A percentile compares a stretch with the other conserved stretches of the same genome.
These are phyloP conservation scores for Trinectes maculatus DNA, from an alignment of 2,113 vertebrate species.

Conservation along the genomic window DNA sequence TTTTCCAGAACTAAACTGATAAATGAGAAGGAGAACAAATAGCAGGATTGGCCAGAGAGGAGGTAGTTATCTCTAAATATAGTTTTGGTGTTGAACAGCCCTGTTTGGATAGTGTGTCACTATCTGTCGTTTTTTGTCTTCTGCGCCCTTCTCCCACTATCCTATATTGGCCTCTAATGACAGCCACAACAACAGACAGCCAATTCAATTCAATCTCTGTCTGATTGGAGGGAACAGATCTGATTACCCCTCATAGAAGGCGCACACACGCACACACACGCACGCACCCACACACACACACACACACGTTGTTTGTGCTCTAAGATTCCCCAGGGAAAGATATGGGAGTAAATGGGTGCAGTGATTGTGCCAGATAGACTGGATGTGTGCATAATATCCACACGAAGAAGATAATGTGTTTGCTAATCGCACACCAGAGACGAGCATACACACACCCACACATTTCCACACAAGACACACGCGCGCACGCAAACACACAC, in stretches of 20 bases:
- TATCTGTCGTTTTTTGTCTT: constrained; percentile 35
- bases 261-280: constrained; percentile 32
- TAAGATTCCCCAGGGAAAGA: constrained; percentile 67
- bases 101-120: constrained; percentile 22
- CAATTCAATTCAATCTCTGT: constrained; percentile 72
- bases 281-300: constrained; percentile 44
- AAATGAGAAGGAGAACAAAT: constrained; percentile 14
- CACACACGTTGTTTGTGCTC: constrained; percentile 64
- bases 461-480: constrained; percentile 23
- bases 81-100: constrained; percentile 42
- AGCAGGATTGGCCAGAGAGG: constrained; percentile 24
- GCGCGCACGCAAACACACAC: constrained; percentile 2
- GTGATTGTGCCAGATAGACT: constrained; percentile 79
- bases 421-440: constrained; percentile 79
- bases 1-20: constrained; percentile 48
- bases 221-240: constrained; percentile 75
- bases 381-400: constrained; percentile 77
- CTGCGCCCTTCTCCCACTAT: neutral
- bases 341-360: constrained; percentile 68
- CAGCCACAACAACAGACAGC: constrained; percentile 51
- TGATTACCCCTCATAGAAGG: constrained; percentile 66
- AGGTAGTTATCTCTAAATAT: constrained; percentile 58
- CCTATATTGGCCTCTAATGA: constrained; percentile 44
- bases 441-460: constrained; percentile 52
- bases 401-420: constrained; percentile 77